These are phyloP conservation scores for Apamea monoglypha DNA, from an alignment of 2,888 invertebrate genomes.

Conservation along the genomic window DNA sequence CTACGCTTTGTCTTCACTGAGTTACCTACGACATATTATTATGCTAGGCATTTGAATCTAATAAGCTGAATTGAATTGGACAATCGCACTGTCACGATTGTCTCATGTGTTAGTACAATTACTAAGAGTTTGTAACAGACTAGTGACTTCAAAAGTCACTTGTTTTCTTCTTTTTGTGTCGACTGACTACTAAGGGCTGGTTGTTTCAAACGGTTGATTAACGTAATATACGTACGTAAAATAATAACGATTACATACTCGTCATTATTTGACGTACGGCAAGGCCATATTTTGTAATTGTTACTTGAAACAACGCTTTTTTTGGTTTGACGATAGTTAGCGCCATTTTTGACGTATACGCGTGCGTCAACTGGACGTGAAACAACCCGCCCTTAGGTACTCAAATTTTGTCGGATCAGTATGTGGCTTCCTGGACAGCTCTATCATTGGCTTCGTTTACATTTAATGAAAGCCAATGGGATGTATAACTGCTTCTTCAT, in stretches of 20 bases:
- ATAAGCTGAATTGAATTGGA: slow-evolving; percentile 20
- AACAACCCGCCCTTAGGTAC: neutral
- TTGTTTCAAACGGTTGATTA: no score
- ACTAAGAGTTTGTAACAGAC: neutral
- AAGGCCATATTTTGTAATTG: no score
- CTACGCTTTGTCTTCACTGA: neutral
- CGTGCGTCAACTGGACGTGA: no score
- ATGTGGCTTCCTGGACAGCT: no score
- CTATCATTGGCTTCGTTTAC: neutral
- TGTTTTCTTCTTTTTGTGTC: neutral
- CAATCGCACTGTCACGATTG: neutral
- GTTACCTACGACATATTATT: neutral
- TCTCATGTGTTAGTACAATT: neutral
- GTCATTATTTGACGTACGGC: no score
- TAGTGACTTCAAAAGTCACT: neutral
- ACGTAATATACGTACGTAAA: no score
- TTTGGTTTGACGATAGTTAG: no score
- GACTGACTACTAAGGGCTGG: neutral
- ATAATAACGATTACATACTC: no score
- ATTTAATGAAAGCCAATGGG: neutral
- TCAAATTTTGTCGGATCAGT: neutral
- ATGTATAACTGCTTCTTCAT: neutral
- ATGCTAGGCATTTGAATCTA: neutral
- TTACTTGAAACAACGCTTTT: no score
- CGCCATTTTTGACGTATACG: no score